Evolutionary conservation across 2,888 invertebrate species (phyloP).

Genomic region (Tethea ocularis): DNA sequence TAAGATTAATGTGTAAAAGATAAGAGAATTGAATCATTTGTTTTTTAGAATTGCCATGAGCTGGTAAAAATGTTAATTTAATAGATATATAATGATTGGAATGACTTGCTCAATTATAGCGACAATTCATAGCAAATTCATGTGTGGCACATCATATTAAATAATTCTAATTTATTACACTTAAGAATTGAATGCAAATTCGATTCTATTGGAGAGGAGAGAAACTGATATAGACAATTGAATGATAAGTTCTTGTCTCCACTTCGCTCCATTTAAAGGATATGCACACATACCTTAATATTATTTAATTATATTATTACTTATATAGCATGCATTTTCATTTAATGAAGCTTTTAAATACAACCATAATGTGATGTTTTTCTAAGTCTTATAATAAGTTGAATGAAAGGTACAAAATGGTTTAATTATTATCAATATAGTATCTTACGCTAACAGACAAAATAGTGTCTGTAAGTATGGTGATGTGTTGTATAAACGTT

Average conservation of each 20-base stretch:
- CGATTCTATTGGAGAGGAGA: background rate
- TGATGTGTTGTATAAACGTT: background rate
- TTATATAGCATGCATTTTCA: slow-evolving; percentile 6
- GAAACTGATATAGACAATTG: background rate
- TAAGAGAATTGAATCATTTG: background rate
- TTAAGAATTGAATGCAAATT: background rate
- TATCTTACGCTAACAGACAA: slow-evolving; percentile 6
- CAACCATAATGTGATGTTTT: slow-evolving; percentile 35
- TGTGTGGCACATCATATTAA: slow-evolving; percentile 35
- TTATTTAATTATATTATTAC: slow-evolving; percentile 10
- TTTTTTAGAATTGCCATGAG: background rate
- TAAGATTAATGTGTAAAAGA: background rate
- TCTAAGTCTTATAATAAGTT: slow-evolving; percentile 17
- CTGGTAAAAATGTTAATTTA: slow-evolving; percentile 14
- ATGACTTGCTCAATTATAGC: slow-evolving; percentile 33
- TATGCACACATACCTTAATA: slow-evolving; percentile 16
- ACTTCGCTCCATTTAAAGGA: background rate
- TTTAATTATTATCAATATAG: background rate
- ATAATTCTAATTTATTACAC: slow-evolving; percentile 9
- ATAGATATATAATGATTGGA: slow-evolving; percentile 34
- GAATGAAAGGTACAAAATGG: slow-evolving; percentile 4
- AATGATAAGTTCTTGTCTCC: background rate
- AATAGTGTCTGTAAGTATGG: background rate
- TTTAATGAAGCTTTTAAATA: slow-evolving; percentile 23
- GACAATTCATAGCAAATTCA: slow-evolving; percentile 16